phyloP scores from a whole-genome alignment of 2,888 invertebrate species.

The Lasioglossum calceatum region DNA sequence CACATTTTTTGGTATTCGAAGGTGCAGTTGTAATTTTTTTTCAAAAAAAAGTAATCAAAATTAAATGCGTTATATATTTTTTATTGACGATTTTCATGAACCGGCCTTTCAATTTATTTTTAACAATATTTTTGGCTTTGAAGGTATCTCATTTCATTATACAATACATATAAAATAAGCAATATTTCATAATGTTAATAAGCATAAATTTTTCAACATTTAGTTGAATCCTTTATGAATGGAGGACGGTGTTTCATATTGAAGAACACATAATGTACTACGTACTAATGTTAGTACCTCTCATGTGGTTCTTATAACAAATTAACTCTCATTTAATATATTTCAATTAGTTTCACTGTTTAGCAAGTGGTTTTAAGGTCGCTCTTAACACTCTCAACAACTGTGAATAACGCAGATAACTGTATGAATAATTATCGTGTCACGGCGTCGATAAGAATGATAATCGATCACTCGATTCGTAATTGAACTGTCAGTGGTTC shows the following conservation, averaged over 20 bases:
- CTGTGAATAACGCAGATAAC: slow-evolving; percentile 8
- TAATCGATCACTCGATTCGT: slow-evolving; percentile 44
- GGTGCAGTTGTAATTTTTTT: too few species aligned
- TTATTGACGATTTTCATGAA: too few species aligned
- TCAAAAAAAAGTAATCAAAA: too few species aligned
- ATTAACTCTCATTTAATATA: slow-evolving; percentile 3
- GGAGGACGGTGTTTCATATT: neutral
- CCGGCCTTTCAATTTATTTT: too few species aligned
- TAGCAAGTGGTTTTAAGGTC: neutral
- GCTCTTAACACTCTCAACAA: neutral
- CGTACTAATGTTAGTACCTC: neutral
- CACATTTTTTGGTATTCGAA: too few species aligned
- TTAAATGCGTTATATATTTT: too few species aligned
- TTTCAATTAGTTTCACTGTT: slow-evolving; percentile 43
- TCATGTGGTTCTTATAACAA: neutral
- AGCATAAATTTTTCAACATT: too few species aligned
- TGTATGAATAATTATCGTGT: slow-evolving; percentile 36
- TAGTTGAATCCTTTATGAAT: too few species aligned
- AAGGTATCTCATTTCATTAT: too few species aligned
- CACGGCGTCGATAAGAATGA: slow-evolving; percentile 40
- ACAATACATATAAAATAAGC: too few species aligned
- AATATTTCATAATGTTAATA: too few species aligned
- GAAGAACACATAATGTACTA: neutral
- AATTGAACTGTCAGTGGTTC: slow-evolving; percentile 40
- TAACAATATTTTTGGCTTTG: too few species aligned